phyloP scores from a whole-genome alignment of 2,888 invertebrate genomes.

The Nasonovia ribisnigri region DNA sequence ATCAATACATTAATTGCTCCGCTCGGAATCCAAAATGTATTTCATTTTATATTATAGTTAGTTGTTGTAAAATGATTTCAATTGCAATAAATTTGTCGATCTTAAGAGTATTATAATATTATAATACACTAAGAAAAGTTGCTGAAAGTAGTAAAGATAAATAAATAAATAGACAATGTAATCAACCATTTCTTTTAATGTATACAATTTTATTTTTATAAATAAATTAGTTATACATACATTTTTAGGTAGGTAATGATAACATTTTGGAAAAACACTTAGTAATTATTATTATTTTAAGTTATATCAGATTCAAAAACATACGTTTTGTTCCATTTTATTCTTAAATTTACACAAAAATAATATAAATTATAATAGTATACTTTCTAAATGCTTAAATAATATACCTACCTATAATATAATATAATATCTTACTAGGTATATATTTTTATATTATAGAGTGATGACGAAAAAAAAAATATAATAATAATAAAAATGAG shows the following conservation, averaged over 20 bases:
- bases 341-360: conserved; percentile 63
- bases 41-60: background rate
- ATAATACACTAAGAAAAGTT: background rate
- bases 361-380: conserved; percentile 62
- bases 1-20: too few relatives aligned
- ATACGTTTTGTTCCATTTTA: conserved; percentile 53
- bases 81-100: background rate
- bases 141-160: background rate
- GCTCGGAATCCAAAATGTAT: too few relatives aligned
- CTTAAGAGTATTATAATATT: background rate
- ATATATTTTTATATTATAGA: conserved; percentile 55
- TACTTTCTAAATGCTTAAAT: conserved; percentile 62
- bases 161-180: conserved; percentile 3
- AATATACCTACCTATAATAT: conserved; percentile 59
- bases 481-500: conserved; percentile 48
- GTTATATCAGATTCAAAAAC: conserved; percentile 61
- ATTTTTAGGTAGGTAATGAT: conserved; percentile 59
- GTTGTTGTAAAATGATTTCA: background rate
- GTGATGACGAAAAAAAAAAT: conserved; percentile 56
- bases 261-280: conserved; percentile 65
- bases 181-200: conserved; percentile 54
- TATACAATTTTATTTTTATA: conserved; percentile 65
- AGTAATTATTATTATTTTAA: conserved; percentile 60
- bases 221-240: conserved; percentile 64
- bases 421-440: conserved; percentile 55